phyloP scores from a whole-genome alignment of 2,888 invertebrate genomes.

The Trachelus troglodyta region DNA sequence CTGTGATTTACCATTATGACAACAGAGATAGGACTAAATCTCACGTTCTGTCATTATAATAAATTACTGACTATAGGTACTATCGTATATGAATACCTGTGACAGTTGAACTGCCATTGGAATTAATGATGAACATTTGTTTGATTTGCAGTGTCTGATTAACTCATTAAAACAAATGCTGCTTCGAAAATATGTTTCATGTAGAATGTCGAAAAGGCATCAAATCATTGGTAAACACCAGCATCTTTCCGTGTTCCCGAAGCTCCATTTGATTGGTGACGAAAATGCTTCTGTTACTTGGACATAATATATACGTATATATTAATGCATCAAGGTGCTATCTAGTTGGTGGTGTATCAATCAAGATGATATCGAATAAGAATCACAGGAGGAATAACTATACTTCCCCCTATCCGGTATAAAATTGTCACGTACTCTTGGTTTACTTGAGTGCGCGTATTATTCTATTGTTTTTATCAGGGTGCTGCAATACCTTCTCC shows the following conservation, averaged over 20 bases:
- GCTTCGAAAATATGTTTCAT: neutral
- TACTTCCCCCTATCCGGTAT: neutral
- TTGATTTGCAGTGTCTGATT: neutral
- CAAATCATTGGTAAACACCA: neutral
- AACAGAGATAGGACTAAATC: neutral
- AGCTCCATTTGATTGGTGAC: neutral
- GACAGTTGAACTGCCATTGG: neutral
- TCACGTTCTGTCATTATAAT: neutral
- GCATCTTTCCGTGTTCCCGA: neutral
- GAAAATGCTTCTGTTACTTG: neutral
- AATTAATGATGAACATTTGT: neutral
- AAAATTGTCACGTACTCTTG: neutral
- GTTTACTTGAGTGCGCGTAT: neutral
- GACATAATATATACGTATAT: neutral
- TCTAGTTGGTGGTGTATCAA: neutral
- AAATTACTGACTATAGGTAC: neutral
- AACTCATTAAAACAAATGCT: neutral
- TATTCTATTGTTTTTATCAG: neutral
- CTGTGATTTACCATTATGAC: slow-evolving; percentile 6
- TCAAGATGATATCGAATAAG: neutral
- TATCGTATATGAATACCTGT: neutral
- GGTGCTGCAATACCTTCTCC: neutral
- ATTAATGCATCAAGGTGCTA: neutral
- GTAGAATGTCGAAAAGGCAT: neutral
- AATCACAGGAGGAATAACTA: neutral